phyloP scores from a whole-genome alignment of 2,888 invertebrate genomes.

The Deilephila elpenor region DNA sequence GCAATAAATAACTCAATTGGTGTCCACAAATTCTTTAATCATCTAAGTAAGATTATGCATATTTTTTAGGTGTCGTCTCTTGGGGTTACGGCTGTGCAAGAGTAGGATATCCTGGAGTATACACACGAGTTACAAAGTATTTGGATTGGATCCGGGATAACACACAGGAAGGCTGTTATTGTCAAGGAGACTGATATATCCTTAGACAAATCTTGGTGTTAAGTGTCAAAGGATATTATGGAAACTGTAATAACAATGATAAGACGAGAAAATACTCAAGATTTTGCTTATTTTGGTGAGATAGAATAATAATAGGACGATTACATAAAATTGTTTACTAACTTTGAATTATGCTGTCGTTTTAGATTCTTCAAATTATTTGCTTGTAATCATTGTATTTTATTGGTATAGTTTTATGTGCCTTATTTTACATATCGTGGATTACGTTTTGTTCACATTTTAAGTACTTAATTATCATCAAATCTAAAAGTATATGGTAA shows the following conservation, averaged over 20 bases:
- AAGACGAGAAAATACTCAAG: no score
- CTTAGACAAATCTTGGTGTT: constrained; percentile 72
- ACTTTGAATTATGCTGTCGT: no score
- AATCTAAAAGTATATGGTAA: not conserved
- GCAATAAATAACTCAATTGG: no score
- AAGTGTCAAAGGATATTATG: not conserved
- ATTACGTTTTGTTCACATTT: no score
- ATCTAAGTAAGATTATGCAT: not conserved
- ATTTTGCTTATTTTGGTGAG: no score
- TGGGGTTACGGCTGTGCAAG: constrained; percentile 96
- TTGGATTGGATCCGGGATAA: constrained; percentile 92
- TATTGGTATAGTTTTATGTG: no score
- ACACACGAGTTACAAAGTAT: constrained; percentile 92
- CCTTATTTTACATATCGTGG: no score
- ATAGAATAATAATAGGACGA: no score
- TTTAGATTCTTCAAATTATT: no score
- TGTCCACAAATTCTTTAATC: not conserved
- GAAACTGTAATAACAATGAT: not conserved
- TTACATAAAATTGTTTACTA: no score
- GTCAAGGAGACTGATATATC: constrained; percentile 56
- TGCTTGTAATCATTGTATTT: no score
- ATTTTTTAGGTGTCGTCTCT: constrained; percentile 89
- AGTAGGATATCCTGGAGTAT: constrained; percentile 93
- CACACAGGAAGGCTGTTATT: constrained; percentile 92
- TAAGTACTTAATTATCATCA: no score